phyloP scores from a whole-genome alignment of 2,113 vertebrate genomes.

The Polyodon spathula region DNA sequence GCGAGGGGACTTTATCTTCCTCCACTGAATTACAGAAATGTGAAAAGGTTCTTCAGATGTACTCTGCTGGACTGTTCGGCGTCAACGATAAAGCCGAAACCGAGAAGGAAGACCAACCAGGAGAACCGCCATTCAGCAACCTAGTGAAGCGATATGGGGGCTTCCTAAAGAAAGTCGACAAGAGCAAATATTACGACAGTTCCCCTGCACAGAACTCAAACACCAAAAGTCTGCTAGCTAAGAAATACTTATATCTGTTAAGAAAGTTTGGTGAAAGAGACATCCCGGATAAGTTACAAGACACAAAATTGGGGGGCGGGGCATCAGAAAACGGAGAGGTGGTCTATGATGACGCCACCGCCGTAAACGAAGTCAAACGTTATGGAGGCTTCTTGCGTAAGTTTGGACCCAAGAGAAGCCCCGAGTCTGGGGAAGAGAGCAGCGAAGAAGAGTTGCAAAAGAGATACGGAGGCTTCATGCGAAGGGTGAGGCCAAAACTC shows the following conservation, averaged over 20 bases:
- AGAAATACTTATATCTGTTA: conserved; percentile 49
- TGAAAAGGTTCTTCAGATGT: conserved; percentile 28
- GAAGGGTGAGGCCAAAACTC: conserved; percentile 84
- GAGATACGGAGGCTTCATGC: conserved; percentile 90
- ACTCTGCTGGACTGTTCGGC: conserved; percentile 27
- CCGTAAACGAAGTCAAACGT: conserved; percentile 53
- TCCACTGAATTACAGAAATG: conserved; percentile 61
- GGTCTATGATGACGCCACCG: conserved; percentile 20
- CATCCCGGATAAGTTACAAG: conserved; percentile 24
- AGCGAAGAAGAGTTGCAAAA: conserved; percentile 77
- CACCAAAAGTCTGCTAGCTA: conserved; percentile 40
- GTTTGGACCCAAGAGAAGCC: conserved; percentile 66
- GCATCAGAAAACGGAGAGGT: conserved; percentile 26
- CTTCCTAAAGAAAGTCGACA: conserved; percentile 70
- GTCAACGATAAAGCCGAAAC: conserved; percentile 20
- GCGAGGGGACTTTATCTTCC: conserved; percentile 48
- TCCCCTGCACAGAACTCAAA: conserved; percentile 49
- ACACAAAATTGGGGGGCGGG: conserved; percentile 25
- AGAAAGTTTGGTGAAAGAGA: conserved; percentile 44
- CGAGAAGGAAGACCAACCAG: conserved; percentile 28
- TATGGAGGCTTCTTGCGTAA: conserved; percentile 80
- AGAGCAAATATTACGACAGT: conserved; percentile 46
- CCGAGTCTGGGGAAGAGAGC: conserved; percentile 30
- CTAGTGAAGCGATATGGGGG: conserved; percentile 60
- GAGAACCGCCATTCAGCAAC: conserved; percentile 21